Conservation (phyloP, 2,113 vertebrate genomes). For the Chaenocephalus aceratus region DNA sequence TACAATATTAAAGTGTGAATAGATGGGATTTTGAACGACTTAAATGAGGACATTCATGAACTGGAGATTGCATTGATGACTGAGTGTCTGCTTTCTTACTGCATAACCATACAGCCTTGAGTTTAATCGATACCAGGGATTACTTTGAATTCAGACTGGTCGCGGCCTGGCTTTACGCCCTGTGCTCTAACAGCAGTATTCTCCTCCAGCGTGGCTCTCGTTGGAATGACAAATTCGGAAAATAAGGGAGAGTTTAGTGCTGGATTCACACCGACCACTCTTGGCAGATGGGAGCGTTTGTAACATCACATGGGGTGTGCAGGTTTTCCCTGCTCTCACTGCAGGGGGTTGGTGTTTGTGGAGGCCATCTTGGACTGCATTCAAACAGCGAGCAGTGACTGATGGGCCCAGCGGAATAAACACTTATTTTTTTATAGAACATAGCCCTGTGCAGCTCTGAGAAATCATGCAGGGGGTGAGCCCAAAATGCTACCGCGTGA, state of each 20-base stretch:
- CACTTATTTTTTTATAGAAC: slow-evolving; percentile 17
- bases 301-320: slow-evolving; percentile 44
- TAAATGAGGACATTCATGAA: slow-evolving; percentile 41
- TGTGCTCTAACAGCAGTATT: slow-evolving; percentile 41
- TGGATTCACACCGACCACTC: slow-evolving; percentile 42
- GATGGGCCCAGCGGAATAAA: slow-evolving; percentile 65
- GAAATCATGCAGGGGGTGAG: slow-evolving; percentile 58
- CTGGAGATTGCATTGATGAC: slow-evolving; percentile 4
- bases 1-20: slow-evolving; percentile 14
- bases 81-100: slow-evolving; percentile 6
- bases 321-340: slow-evolving; percentile 48
- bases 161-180: slow-evolving; percentile 18
- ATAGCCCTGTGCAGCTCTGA: slow-evolving; percentile 21
- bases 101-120: neutral
- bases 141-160: slow-evolving; percentile 37
- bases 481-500: slow-evolving; percentile 58
- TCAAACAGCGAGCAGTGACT: slow-evolving; percentile 70
- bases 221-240: slow-evolving; percentile 30
- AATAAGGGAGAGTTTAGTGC: slow-evolving; percentile 50
- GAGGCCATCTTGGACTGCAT: slow-evolving; percentile 58
- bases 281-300: slow-evolving; percentile 59
- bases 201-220: slow-evolving; percentile 26
- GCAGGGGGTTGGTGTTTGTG: slow-evolving; percentile 18
- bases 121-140: slow-evolving; percentile 13
- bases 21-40: slow-evolving; percentile 21